Base-by-base conservation (phyloP, 2,797 vertebrate genomes). In the Enteromius afrohamiltoni region DNA sequence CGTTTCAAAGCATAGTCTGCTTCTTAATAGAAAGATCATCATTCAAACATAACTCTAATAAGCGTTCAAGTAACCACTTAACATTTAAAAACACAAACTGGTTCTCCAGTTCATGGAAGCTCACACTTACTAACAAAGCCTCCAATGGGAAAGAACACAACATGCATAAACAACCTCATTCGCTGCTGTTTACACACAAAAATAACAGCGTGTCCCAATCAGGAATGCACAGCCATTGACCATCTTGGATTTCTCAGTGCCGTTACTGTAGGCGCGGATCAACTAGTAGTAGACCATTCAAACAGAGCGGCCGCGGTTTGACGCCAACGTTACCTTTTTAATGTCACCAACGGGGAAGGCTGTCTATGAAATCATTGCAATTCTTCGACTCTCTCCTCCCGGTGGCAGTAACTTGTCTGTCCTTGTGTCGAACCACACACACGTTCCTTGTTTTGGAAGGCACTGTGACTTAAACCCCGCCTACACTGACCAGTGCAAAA, bases 381-480 rank as follows among this genome's bases (percentile, higher is more conserved):
- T 45, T 60, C 0, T 17, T 23, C 3, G 29, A 10, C 9, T 17
- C 58, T 60, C 42, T 68, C 21, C 19, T 82, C 77, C 82, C 2
- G 40, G 71, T 51, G 53, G 26, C 26, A 40, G 47, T 14, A 74
- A 80, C 76, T 87, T 70, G 23, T 60, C 53, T 4, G 4, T 37
- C 29, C 87, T 88, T 83, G 83, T 87, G 90, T 89, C 64, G 4
- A 51, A 6, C 65, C 87, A 87, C n/a, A 4, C n/a, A 4, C 55
- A 60, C 34, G 65, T 75, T 31, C 65, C 90, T 90, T 91, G 90
- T 92, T 93, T 92, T 93, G 92, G 88, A 1, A 70, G 81, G 34
- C 29, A 45, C 2, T 26, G 42, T 14, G 6, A 16, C 82, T 34
- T 49, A 10, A 83, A 47, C 85, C 77, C 85, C 92, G 85, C 93